These are phyloP conservation scores for Cossypha niveicapilla DNA, from an alignment of 2,797 vertebrate genomes.

Conservation along the genomic window DNA sequence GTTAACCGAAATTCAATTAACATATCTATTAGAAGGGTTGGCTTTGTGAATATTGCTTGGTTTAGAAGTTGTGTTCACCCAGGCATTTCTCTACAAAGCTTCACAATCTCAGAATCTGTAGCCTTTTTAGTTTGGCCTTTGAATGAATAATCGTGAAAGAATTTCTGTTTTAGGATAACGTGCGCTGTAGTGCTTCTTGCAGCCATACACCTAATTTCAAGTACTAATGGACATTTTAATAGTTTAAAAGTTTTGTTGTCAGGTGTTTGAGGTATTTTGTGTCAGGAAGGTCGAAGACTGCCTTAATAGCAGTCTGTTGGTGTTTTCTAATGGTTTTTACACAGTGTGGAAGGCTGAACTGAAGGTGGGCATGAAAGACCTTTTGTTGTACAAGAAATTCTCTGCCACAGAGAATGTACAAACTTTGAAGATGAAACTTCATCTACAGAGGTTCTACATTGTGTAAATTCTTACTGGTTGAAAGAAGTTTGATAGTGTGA, in stretches of 20 bases:
- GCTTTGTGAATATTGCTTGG: neutral
- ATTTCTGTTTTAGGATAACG: neutral
- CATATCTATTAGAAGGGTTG: neutral
- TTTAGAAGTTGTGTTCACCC: neutral
- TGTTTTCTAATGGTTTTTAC: neutral
- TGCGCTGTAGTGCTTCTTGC: neutral
- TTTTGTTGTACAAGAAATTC: neutral
- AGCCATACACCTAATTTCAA: neutral
- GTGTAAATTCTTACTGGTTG: neutral
- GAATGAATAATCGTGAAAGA: neutral
- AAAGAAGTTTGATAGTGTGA: neutral
- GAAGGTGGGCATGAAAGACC: neutral
- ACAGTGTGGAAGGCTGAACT: neutral
- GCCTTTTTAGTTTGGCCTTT: neutral
- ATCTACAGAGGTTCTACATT: fast-evolving
- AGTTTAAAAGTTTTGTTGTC: neutral
- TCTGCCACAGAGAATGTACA: neutral
- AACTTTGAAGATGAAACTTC: neutral
- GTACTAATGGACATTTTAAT: neutral
- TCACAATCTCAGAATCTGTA: neutral
- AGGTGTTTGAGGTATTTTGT: neutral
- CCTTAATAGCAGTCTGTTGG: neutral
- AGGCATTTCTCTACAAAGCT: neutral
- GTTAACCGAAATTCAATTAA: neutral
- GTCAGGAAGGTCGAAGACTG: neutral